These are phyloP conservation scores for Conus betulinus DNA, from an alignment of 1,140 invertebrate species.

Conservation along the genomic window DNA sequence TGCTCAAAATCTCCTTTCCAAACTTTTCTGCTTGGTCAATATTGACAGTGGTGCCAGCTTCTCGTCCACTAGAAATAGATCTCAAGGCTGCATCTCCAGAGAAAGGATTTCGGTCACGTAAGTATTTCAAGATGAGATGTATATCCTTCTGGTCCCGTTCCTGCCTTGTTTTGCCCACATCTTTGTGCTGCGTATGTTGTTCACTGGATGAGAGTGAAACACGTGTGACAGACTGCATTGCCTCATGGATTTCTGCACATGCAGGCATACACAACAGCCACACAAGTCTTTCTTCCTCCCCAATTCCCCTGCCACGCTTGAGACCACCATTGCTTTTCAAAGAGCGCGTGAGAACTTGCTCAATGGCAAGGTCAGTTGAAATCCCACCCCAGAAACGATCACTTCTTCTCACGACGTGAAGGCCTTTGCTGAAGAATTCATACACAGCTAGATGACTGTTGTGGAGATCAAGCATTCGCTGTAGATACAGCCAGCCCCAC, in stretches of 20 bases:
- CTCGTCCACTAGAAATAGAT: conserved; percentile 44
- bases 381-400: conserved; percentile 75
- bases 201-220: conserved; percentile 50
- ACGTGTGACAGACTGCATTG: conserved; percentile 49
- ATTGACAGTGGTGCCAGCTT: conserved; percentile 35
- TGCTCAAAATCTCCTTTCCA: conserved; percentile 39
- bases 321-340: conserved; percentile 59
- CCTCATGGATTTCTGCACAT: conserved; percentile 44
- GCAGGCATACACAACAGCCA: conserved; percentile 54
- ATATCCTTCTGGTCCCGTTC: conserved; percentile 48
- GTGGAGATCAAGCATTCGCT: conserved; percentile 73
- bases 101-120: conserved; percentile 47
- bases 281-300: conserved; percentile 43
- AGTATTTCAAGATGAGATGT: conserved; percentile 26
- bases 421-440: conserved; percentile 11
- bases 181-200: conserved; percentile 45
- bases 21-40: conserved; percentile 40
- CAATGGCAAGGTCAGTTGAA: conserved; percentile 69
- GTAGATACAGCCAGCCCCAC: conserved; percentile 75
- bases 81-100: conserved; percentile 24
- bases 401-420: conserved; percentile 51
- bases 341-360: conserved; percentile 57
- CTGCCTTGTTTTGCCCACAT: conserved; percentile 25
- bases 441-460: conserved; percentile 29
- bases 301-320: conserved; percentile 53